Conservation (phyloP, 2,113 vertebrate species). For the Scomber colias region DNA sequence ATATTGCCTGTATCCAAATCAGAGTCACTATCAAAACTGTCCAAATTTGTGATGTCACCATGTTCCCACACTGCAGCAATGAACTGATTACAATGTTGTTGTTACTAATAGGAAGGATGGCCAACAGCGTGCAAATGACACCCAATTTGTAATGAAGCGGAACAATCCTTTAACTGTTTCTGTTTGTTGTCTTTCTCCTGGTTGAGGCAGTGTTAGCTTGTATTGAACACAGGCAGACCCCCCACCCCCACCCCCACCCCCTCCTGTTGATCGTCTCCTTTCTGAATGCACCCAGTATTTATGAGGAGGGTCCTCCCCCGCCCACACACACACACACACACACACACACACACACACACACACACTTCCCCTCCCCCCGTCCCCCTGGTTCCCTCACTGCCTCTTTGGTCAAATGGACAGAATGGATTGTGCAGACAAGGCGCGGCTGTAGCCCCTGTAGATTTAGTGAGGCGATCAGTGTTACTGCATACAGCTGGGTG, state of each 20-base stretch:
- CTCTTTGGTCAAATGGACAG: slow-evolving; percentile 6
- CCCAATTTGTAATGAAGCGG: slow-evolving; percentile 8
- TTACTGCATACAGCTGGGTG: slow-evolving; percentile 48
- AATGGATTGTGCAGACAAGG: slow-evolving; percentile 21
- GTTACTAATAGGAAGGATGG: not conserved
- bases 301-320: slow-evolving; percentile 22
- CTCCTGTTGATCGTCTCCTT: slow-evolving; percentile 12
- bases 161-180: not conserved
- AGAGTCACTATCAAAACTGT: no score
- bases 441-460: not conserved
- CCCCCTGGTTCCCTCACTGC: not conserved
- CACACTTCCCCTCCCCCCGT: no score
- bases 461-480: slow-evolving; percentile 28
- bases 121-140: slow-evolving; percentile 17
- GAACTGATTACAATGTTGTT: not conserved
- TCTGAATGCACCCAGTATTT: slow-evolving; percentile 36
- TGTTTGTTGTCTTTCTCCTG: slow-evolving; percentile 8
- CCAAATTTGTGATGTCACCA: not conserved
- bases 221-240: not conserved
- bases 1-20: no score
- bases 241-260: not conserved
- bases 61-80: slow-evolving; percentile 5
- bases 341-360: not conserved
- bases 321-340: not conserved
- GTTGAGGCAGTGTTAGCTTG: slow-evolving; percentile 10